Conservation (phyloP, 2,113 vertebrate genomes). For the Macaca mulatta region DNA sequence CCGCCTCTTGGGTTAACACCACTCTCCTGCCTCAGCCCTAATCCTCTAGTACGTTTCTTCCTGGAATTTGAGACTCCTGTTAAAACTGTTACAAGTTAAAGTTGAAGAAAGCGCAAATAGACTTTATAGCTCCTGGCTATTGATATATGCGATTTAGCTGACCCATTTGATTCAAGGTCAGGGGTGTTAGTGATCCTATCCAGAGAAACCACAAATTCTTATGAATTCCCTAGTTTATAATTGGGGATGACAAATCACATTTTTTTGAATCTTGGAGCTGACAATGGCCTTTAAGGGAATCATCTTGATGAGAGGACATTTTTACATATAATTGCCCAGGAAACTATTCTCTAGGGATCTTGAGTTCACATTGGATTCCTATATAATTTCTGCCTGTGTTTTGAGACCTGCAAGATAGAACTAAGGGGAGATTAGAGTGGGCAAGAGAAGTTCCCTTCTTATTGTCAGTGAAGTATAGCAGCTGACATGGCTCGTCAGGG, state of each 20-base stretch:
- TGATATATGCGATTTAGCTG: not conserved
- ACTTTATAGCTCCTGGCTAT: not conserved
- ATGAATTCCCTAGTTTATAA: slow-evolving; percentile 47
- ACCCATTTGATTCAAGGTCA: not conserved
- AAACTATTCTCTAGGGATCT: slow-evolving; percentile 63
- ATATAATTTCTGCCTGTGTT: slow-evolving; percentile 56
- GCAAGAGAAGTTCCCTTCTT: slow-evolving; percentile 52
- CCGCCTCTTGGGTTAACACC: too few species aligned
- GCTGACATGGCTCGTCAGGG: slow-evolving; percentile 57
- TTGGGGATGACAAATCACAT: slow-evolving; percentile 55
- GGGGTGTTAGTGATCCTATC: slow-evolving; percentile 26
- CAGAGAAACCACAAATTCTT: slow-evolving; percentile 23
- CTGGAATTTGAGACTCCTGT: not conserved
- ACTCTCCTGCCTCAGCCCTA: not conserved
- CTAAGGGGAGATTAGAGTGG: slow-evolving; percentile 64
- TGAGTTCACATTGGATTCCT: slow-evolving; percentile 56
- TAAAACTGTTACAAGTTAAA: not conserved
- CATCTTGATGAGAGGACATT: slow-evolving; percentile 64
- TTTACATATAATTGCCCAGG: slow-evolving; percentile 68
- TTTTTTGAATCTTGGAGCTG: slow-evolving; percentile 50
- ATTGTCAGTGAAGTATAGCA: slow-evolving; percentile 52
- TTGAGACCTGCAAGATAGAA: slow-evolving; percentile 62
- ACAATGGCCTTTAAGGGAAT: slow-evolving; percentile 52
- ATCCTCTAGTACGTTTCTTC: not conserved
- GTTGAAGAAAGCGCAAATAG: slow-evolving; percentile 22